Base-by-base conservation (phyloP, 1,140 invertebrate genomes). In the Cephus cinctus region DNA sequence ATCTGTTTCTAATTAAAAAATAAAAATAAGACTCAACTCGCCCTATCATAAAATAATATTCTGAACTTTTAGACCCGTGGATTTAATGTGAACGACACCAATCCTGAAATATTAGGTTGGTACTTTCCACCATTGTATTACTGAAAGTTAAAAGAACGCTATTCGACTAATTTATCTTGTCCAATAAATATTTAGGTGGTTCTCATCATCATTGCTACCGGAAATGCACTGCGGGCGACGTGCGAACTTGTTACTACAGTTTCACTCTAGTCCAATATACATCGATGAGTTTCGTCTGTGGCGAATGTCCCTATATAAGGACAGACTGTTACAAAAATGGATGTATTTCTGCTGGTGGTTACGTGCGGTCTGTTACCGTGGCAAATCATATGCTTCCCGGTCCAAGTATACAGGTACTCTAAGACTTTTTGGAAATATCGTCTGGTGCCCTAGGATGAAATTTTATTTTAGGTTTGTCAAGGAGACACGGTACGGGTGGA, bases 301-400 rank as follows among this genome's bases (percentile, higher is more conserved):
- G 54, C n/a, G 54, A 76, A 42, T 81, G 79, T 59, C 78, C 79
- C 0, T 49, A 46, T 12, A 76, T 75, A 53, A 44, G 50, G 4
- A 67, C 62, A 0, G 73, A 61, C 76, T 82, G 80, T 51, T 59
- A 50, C 14, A 51, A 65, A 1, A 69, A 67, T 0, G 69, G 78
- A 20, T 82, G 80, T 52, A 65, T 79, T 0, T 50, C 76, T 8
- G 79, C 62, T 1, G 74, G 80, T 41, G 81, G 81, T 0, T 40
- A 66, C 22, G 43, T 65, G 4, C 59, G 78, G n/a, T 57, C 67
- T 3, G 58, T 81, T 2, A 56, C 71, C 0, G 59, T 69, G 0
- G 75, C 75, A 0, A 81, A 82, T 58, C 47, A 76, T 16, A 69
- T 69, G 56, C 39, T 81, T 20, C 80, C 80, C 4, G 80, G 80